Percentiles rank a stretch among this genome's conserved stretches.
These are phyloP conservation scores for Leptinotarsa haldemani DNA, from an alignment of 2,888 invertebrate genomes.

Conservation along the genomic window DNA sequence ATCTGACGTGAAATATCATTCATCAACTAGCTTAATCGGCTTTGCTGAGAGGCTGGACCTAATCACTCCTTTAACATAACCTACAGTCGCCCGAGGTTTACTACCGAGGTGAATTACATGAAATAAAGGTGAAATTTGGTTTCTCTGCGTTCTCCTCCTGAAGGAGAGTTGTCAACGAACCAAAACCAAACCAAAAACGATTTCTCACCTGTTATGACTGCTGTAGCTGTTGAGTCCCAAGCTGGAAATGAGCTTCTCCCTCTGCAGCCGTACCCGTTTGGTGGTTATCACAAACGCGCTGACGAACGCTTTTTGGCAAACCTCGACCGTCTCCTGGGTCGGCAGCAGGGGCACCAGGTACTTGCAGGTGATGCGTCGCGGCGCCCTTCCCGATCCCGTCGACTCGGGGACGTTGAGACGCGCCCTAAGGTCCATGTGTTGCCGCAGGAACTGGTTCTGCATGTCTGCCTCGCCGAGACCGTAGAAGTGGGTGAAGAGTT, in stretches of 20 bases:
- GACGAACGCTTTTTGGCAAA: conserved; percentile 70
- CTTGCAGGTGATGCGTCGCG: conserved; percentile 68
- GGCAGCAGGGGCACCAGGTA: conserved; percentile 64
- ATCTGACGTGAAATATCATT: too few species aligned
- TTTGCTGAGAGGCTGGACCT: too few species aligned
- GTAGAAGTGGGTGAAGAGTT: conserved; percentile 67
- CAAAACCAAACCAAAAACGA: background rate
- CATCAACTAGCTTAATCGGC: too few species aligned
- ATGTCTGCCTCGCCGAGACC: conserved; percentile 66
- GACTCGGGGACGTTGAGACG: conserved; percentile 61
- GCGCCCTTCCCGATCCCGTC: conserved; percentile 58
- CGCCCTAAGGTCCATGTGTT: conserved; percentile 67
- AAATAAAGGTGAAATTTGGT: too few species aligned
- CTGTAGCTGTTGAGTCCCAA: conserved; percentile 65
- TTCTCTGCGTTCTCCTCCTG: too few species aligned
- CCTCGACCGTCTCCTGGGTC: conserved; percentile 55
- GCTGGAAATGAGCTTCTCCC: conserved; percentile 67
- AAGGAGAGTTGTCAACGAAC: too few species aligned
- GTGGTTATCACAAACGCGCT: conserved; percentile 70
- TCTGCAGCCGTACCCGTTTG: conserved; percentile 67
- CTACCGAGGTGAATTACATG: too few species aligned
- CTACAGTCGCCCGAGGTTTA: too few species aligned
- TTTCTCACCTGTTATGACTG: conserved; percentile 58
- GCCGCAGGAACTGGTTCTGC: conserved; percentile 68
- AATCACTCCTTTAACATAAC: too few species aligned